phyloP scores from a whole-genome alignment of 92 coral and sea anemone species.

The Phenganax marumi region DNA sequence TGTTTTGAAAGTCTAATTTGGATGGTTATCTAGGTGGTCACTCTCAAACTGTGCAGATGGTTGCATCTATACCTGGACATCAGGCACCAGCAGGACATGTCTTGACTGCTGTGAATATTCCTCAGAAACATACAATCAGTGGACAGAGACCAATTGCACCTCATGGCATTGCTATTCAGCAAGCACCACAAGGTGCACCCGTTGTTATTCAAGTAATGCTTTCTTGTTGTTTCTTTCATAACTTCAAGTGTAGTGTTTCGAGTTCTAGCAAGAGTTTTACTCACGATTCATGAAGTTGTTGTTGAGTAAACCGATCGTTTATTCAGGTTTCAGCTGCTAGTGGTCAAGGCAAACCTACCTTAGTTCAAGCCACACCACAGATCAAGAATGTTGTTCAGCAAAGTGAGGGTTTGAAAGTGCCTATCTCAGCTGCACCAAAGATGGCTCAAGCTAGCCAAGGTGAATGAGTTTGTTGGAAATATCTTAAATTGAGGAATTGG shows the following conservation, averaged over 20 bases:
- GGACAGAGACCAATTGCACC: conserved; percentile 41
- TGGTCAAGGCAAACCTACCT: conserved; percentile 25
- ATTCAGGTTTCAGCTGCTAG: not conserved
- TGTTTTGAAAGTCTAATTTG: not conserved
- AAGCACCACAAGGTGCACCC: conserved; percentile 26
- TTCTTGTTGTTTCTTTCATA: too few species aligned
- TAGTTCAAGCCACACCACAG: conserved; percentile 17
- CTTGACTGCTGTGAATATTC: conserved; percentile 33
- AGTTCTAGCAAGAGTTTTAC: too few species aligned
- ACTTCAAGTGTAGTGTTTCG: too few species aligned
- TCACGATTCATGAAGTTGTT: too few species aligned
- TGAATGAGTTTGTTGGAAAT: not conserved
- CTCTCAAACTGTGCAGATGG: conserved; percentile 34
- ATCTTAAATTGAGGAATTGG: not conserved
- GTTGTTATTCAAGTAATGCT: conserved; percentile 32
- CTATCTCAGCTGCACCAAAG: conserved; percentile 43
- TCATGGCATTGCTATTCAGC: conserved; percentile 41
- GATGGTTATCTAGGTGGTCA: not conserved
- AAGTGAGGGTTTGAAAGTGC: conserved; percentile 29
- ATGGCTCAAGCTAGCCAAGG: conserved; percentile 12
- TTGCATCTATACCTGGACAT: conserved; percentile 36
- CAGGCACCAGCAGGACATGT: conserved; percentile 32
- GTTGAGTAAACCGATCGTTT: too few species aligned
- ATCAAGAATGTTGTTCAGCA: conserved; percentile 20
- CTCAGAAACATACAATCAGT: conserved; percentile 32